A percentile compares a stretch with the other conserved stretches of the same genome.
phyloP scores from a whole-genome alignment of 2,888 invertebrate genomes.

The Andrena trimmerana region DNA sequence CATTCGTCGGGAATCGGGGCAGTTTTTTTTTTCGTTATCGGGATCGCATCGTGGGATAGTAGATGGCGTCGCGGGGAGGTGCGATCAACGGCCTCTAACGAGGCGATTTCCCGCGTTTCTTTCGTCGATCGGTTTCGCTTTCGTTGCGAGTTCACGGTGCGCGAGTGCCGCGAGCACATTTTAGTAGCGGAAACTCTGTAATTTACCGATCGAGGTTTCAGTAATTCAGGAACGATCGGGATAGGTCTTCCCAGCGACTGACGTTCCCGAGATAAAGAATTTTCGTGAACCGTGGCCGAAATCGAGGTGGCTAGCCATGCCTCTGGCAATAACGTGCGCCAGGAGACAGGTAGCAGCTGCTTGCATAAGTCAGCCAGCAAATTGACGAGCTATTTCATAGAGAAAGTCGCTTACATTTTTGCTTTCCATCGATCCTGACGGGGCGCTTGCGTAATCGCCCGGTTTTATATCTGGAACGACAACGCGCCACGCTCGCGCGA shows the following conservation, averaged over 20 bases:
- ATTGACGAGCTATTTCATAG: constrained; percentile 83
- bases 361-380: constrained; percentile 81
- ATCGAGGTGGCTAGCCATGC: constrained; percentile 34
- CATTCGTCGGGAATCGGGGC: background rate
- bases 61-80: background rate
- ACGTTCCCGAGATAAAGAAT: background rate
- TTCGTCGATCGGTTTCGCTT: constrained; percentile 59
- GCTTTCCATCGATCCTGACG: constrained; percentile 81
- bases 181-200: background rate
- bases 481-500: constrained; percentile 50
- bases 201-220: too few relatives aligned
- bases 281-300: background rate
- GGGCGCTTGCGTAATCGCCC: constrained; percentile 73
- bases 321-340: constrained; percentile 69
- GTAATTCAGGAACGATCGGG: background rate
- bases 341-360: constrained; percentile 69
- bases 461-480: constrained; percentile 74
- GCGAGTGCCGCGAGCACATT: background rate
- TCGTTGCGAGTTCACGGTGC: constrained; percentile 24
- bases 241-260: background rate
- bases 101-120: constrained; percentile 24
- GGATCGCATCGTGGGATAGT: constrained; percentile 15
- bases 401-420: constrained; percentile 83
- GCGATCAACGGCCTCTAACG: constrained; percentile 35
- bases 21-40: background rate